phyloP scores from a whole-genome alignment of 2,888 invertebrate species.

The Patella ulyssiponensis region DNA sequence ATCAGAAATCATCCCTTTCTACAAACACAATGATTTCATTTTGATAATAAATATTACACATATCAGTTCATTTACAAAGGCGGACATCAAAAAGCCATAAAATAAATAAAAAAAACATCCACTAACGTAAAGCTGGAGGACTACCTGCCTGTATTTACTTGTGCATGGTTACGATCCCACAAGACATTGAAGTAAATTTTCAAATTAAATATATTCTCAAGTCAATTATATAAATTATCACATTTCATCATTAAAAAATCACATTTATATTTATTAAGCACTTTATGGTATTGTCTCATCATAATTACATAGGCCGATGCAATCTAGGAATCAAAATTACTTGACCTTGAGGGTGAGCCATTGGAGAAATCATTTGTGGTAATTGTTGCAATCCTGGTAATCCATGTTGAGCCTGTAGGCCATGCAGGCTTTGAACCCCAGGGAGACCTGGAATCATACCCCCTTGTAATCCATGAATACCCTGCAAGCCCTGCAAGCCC shows the following conservation, averaged over 20 bases:
- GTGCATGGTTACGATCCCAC: too few species aligned
- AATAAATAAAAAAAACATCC: too few species aligned
- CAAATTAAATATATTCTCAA: too few species aligned
- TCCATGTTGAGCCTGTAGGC: neutral
- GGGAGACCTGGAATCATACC: neutral
- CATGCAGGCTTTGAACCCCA: neutral
- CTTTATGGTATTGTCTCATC: neutral
- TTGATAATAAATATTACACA: too few species aligned
- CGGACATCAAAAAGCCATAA: too few species aligned
- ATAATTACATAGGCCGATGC: constrained; percentile 47
- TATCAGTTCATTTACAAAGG: too few species aligned
- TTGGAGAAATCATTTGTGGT: constrained; percentile 38
- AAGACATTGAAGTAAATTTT: too few species aligned
- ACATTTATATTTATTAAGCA: constrained; percentile 1
- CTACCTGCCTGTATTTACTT: too few species aligned
- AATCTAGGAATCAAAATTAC: constrained; percentile 58
- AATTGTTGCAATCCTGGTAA: constrained; percentile 24
- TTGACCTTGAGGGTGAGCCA: constrained; percentile 44
- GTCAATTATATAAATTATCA: constrained; percentile 5
- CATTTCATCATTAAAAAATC: constrained; percentile 1
- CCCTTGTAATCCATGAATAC: constrained; percentile 6
- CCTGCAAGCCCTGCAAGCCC: constrained; percentile 24
- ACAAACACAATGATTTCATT: too few species aligned
- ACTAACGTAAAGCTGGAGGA: too few species aligned
- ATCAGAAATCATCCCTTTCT: too few species aligned